Conservation (phyloP, 1,140 invertebrate species). For the Diorhabda carinulata region DNA sequence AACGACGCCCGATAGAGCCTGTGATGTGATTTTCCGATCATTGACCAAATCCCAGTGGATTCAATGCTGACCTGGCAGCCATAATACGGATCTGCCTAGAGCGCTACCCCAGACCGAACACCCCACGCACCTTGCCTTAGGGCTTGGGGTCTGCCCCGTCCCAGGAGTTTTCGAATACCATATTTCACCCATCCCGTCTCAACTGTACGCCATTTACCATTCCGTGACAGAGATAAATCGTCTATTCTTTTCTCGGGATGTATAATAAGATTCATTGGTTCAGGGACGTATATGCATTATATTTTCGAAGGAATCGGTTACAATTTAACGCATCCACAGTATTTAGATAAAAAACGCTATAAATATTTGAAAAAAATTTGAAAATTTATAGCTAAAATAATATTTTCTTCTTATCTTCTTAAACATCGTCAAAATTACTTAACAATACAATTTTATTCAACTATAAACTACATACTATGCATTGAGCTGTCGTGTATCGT, state of each 20-base stretch:
- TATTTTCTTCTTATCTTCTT: too few species aligned
- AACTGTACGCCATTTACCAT: conserved; percentile 23
- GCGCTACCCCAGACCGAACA: conserved; percentile 15
- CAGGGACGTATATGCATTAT: not conserved
- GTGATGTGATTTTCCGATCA: conserved; percentile 21
- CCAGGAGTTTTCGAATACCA: conserved; percentile 29
- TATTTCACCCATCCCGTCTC: conserved; percentile 29
- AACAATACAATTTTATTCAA: too few species aligned
- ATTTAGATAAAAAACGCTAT: too few species aligned
- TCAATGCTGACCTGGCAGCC: conserved; percentile 37
- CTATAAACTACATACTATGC: too few species aligned
- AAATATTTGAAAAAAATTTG: too few species aligned
- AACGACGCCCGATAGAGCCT: conserved; percentile 14
- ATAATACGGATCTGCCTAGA: conserved; percentile 35
- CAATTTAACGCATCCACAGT: too few species aligned
- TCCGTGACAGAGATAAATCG: conserved; percentile 32
- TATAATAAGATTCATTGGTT: conserved; percentile 30
- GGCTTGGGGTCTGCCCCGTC: conserved; percentile 25
- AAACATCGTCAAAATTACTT: too few species aligned
- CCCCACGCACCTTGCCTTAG: conserved; percentile 31
- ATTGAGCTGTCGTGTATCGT: too few species aligned
- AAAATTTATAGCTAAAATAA: too few species aligned
- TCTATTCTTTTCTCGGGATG: conserved; percentile 26
- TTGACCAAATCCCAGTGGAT: conserved; percentile 28
- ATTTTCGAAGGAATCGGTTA: not conserved